These are phyloP conservation scores for Pipistrellus nathusii DNA, from an alignment of 2,797 vertebrate genomes.

Conservation along the genomic window DNA sequence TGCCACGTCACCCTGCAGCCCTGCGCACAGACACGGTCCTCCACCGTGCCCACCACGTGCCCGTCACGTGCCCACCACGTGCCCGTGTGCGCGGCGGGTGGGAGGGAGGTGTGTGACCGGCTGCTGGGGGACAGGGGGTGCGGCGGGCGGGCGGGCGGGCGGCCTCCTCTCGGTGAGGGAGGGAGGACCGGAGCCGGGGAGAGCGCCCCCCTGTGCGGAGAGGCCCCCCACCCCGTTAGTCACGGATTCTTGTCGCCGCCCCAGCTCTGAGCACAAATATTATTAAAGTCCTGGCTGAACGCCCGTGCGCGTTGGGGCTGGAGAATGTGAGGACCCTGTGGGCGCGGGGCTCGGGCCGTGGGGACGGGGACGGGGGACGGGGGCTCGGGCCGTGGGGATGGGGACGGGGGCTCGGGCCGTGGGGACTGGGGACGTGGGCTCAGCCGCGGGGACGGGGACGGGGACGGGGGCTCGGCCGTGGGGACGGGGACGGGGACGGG, in stretches of 20 bases:
- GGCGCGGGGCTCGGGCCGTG: background rate
- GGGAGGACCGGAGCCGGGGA: background rate
- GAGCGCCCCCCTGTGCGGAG: background rate
- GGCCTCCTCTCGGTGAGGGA: background rate
- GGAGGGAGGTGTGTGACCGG: background rate
- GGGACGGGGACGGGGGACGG: background rate
- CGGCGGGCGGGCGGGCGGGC: background rate
- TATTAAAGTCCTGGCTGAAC: background rate
- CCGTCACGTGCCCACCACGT: too few relatives aligned
- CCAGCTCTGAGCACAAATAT: background rate
- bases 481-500: too few relatives aligned
- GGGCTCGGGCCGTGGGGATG: too few relatives aligned
- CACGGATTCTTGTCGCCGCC: fast-evolving
- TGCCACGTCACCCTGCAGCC: background rate
- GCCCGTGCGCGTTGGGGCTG: background rate
- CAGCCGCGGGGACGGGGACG: background rate
- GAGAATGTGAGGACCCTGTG: background rate
- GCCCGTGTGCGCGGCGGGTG: fast-evolving
- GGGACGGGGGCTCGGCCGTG: too few relatives aligned
- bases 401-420: background rate
- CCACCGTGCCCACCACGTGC: too few relatives aligned
- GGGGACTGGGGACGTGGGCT: too few relatives aligned
- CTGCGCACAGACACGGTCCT: background rate
- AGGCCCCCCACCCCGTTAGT: fast-evolving
- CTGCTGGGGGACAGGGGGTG: background rate